Base-by-base conservation (phyloP, 2,113 vertebrate genomes). In the Felis chaus region DNA sequence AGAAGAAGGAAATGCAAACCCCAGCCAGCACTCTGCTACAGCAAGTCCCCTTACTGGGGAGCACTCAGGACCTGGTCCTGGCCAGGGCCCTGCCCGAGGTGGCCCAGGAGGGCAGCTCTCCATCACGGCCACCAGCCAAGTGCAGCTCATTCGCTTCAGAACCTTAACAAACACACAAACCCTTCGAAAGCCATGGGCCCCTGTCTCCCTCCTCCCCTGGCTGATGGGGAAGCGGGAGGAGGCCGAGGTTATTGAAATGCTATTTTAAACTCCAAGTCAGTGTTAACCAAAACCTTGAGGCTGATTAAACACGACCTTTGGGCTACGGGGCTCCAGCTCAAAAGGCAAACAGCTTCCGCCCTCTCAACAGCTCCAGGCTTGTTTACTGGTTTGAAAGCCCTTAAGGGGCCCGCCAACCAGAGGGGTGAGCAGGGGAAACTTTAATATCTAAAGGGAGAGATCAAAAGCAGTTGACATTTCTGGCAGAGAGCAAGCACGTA, bases 391-490 rank as follows among this genome's bases (percentile, higher is more conserved):
- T 98, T 98, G 98, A 98, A 98, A 99, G 97, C 96, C 98, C 98
- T 97, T 97, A 91, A 91, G 97, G 98, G 76, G 98, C 98, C 98
- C 92, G 96, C 98, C 96, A 97, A 97, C 98, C 88, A 76, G 90
- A 97, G 96, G 79, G 97, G 97, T 8, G 14, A 97, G 93, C 23
- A 15, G 97, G 98, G 98, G 95, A 97, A 98, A 98, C 4, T 29
- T 98, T 99, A 99, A 99, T 99, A 99, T 98, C 98, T 98, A 93
- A 98, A 98, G 98, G 98, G 97, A 97, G 97, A 99, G 98, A 99
- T 99, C 99, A 99, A 99, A 98, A 98, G 97, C 97, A 98, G 98
- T 98, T 98, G 98, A 98, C 63, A 97, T 99, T 99, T 97, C 98
- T 99, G 98, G 98, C 98, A 95, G 96, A 96, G 98, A 95, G 97